Conservation (phyloP, 2,797 vertebrate species). For the Limnodromus scolopaceus region DNA sequence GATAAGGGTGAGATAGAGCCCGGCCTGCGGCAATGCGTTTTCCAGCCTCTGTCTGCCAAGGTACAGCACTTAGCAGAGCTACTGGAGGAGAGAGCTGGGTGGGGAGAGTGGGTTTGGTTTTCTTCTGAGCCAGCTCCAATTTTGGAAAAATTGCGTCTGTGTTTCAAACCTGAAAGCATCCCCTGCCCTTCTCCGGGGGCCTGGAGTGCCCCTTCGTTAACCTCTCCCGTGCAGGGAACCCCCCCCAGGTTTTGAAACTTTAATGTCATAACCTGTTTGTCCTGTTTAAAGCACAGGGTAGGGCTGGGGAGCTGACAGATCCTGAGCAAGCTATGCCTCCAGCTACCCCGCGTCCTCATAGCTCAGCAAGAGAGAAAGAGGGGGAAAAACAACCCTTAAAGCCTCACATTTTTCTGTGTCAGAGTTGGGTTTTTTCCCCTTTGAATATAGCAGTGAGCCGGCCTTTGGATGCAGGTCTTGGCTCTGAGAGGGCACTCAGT, state of each 20-base stretch:
- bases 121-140: background rate
- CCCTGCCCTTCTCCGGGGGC: conserved; percentile 18
- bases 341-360: conserved; percentile 11
- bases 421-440: background rate
- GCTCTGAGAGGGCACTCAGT: background rate
- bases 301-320: conserved; percentile 40
- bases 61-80: background rate
- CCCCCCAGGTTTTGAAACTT: conserved; percentile 13
- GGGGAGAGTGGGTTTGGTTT: background rate
- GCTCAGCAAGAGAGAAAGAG: background rate
- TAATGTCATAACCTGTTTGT: conserved; percentile 46
- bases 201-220: conserved; percentile 5
- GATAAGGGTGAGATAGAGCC: background rate
- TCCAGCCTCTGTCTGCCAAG: background rate
- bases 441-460: background rate
- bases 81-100: background rate
- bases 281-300: conserved; percentile 56
- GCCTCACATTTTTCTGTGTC: background rate
- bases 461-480: background rate
- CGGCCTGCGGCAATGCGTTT: background rate
- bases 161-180: conserved; percentile 17
- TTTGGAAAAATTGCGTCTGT: background rate
- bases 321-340: conserved; percentile 11
- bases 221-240: background rate
- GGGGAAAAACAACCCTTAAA: background rate